Conservation (phyloP, 2,888 invertebrate genomes). For the Troides aeacus region DNA sequence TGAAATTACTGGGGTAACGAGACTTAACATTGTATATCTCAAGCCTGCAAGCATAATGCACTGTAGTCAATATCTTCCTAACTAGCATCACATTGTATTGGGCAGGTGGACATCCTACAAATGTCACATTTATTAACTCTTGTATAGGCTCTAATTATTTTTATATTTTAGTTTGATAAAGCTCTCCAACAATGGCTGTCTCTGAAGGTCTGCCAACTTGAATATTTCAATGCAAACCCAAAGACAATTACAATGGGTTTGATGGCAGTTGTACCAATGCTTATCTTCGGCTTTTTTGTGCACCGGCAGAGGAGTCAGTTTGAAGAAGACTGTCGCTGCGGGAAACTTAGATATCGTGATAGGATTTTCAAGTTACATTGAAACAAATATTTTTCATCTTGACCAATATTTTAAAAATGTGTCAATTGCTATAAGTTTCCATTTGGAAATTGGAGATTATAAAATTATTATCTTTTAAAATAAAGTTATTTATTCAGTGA, state of each 20-base stretch:
- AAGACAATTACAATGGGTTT: conserved; percentile 71
- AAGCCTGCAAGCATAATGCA: too few species aligned
- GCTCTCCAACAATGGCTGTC: conserved; percentile 85
- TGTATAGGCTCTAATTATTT: not conserved
- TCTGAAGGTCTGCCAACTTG: conserved; percentile 80
- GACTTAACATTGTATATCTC: too few species aligned
- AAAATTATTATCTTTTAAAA: too few species aligned
- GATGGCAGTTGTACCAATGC: conserved; percentile 75
- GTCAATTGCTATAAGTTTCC: too few species aligned
- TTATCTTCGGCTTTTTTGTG: conserved; percentile 69
- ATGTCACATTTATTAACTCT: too few species aligned
- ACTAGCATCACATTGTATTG: too few species aligned
- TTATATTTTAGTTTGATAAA: conserved; percentile 85
- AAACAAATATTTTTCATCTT: not conserved
- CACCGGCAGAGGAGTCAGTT: conserved; percentile 67
- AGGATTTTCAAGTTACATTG: conserved; percentile 79
- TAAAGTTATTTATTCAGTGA: too few species aligned
- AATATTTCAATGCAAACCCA: conserved; percentile 82
- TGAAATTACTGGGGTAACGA: too few species aligned
- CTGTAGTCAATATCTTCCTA: too few species aligned
- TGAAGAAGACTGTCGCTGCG: conserved; percentile 81
- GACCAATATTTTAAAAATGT: too few species aligned
- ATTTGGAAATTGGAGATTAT: too few species aligned
- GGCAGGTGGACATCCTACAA: too few species aligned
- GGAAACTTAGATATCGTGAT: conserved; percentile 86